These are phyloP conservation scores for Nerophis lumbriciformis DNA, from an alignment of 2,113 vertebrate species.

Conservation along the genomic window DNA sequence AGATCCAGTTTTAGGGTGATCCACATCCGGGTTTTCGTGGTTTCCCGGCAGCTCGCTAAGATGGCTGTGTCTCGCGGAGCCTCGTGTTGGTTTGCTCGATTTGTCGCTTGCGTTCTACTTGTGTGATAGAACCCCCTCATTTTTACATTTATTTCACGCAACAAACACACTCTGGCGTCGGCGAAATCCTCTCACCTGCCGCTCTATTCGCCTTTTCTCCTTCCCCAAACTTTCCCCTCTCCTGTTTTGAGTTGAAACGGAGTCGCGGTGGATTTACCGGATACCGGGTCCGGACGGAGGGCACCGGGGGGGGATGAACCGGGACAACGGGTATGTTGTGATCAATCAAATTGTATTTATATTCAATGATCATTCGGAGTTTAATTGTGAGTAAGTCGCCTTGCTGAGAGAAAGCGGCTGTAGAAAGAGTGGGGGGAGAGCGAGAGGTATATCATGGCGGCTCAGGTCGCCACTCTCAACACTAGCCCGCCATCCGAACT, in stretches of 20 bases:
- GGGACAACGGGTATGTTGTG: conserved; percentile 71
- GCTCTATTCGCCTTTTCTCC: conserved; percentile 64
- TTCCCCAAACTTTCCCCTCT: conserved; percentile 63
- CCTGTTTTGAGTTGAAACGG: conserved; percentile 58
- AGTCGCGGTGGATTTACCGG: conserved; percentile 74
- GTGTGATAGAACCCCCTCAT: conserved; percentile 70
- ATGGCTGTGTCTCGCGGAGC: conserved; percentile 96
- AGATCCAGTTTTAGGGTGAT: conserved; percentile 44
- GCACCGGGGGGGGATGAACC: conserved; percentile 76
- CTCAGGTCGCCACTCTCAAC: conserved; percentile 94
- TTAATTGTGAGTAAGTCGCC: conserved; percentile 69
- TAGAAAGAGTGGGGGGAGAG: conserved; percentile 66
- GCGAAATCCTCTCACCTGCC: conserved; percentile 59
- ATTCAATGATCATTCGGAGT: conserved; percentile 68
- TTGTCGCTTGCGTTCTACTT: conserved; percentile 72
- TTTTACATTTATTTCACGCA: conserved; percentile 17
- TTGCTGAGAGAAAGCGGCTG: conserved; percentile 67
- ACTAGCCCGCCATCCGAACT: conserved; percentile 86
- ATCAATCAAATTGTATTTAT: conserved; percentile 70
- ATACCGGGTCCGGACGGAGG: conserved; percentile 79
- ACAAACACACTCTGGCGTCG: conserved; percentile 54
- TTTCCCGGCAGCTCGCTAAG: conserved; percentile 81
- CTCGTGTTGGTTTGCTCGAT: conserved; percentile 88
- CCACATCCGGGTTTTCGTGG: conserved; percentile 77
- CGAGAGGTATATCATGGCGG: conserved; percentile 88